Conservation (phyloP, 2,113 vertebrate species). For the Ptilonorhynchus violaceus region DNA sequence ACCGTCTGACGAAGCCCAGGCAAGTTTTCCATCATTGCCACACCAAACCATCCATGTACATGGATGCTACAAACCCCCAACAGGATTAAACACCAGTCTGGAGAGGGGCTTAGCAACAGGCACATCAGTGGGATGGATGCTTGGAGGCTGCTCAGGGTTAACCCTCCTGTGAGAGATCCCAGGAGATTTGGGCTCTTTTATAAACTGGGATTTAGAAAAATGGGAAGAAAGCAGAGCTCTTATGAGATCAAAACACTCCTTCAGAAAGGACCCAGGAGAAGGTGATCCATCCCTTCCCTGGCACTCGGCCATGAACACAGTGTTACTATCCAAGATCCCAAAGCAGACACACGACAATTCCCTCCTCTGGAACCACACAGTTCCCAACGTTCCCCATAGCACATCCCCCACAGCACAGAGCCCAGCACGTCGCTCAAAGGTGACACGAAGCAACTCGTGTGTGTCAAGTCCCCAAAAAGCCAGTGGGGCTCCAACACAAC, state of each 20-base stretch:
- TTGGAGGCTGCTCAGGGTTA: background rate
- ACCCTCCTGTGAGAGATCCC: background rate
- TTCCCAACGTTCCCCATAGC: accelerated
- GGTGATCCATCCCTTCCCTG: background rate
- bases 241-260: accelerated
- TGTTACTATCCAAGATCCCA: background rate
- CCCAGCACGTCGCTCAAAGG: accelerated
- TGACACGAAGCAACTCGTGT: accelerated
- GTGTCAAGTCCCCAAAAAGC: background rate
- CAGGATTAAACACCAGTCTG: accelerated
- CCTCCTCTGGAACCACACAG: background rate
- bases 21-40: background rate
- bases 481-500: background rate
- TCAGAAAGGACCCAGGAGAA: background rate
- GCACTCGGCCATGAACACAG: background rate
- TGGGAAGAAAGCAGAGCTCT: accelerated
- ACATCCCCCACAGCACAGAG: background rate
- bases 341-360: background rate
- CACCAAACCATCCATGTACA: background rate
- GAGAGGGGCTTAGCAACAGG: background rate
- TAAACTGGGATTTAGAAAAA: background rate
- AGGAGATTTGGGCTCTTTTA: background rate
- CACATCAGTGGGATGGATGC: background rate
- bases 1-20: background rate
- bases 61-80: background rate